Evolutionary conservation across 2,888 invertebrate species (phyloP), one percentile per base, ranked within the genome.

Genomic region (Drosophila mercatorum): DNA sequence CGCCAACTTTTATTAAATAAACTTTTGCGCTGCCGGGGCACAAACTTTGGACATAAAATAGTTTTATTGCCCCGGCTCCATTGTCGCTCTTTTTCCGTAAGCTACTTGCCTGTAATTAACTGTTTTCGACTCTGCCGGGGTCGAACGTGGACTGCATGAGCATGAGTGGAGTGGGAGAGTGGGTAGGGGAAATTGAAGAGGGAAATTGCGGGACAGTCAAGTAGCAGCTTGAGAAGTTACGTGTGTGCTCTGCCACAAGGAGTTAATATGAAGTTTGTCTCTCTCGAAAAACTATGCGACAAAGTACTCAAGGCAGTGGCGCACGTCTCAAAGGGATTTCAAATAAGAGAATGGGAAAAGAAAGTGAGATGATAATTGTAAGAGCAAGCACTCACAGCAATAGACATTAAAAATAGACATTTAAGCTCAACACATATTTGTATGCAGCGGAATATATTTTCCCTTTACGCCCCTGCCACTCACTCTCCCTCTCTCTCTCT

Each of bases 51-150:
- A 60, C 87, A 80, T 85, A 85, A 85, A 87, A 83, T 87, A 87
- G 87, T 85, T 87, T 85, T 87, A 85, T 87, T 84, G 74, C 74
- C 58, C 47, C 64, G 59, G 52, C 55, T 66, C 51, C 73, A 80
- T 81, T 84, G 81, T 79, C 79, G 67, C 77, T 70, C 75, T 72
- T 74, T 68, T 76, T 81, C 69, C 57, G 72, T 73, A 78, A 83
- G 83, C 83, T 79, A 80, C 86, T 86, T 83, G 81, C 63, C 78
- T 76, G 83, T 83, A 83, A 83, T 84, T 86, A 86, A 86, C 80
- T 84, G 81, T 83, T 83, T 80, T 81, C 81, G 65, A 71, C 69
- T 77, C 58, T 71, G 67, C 68, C 57, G 38, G 31, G 58, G 12
- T 62, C 53, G 62, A 38, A 64, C 47, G 53, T 52, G 53, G 5